Conservation (phyloP, 2,113 vertebrate genomes). For the Peucedramus taeniatus region DNA sequence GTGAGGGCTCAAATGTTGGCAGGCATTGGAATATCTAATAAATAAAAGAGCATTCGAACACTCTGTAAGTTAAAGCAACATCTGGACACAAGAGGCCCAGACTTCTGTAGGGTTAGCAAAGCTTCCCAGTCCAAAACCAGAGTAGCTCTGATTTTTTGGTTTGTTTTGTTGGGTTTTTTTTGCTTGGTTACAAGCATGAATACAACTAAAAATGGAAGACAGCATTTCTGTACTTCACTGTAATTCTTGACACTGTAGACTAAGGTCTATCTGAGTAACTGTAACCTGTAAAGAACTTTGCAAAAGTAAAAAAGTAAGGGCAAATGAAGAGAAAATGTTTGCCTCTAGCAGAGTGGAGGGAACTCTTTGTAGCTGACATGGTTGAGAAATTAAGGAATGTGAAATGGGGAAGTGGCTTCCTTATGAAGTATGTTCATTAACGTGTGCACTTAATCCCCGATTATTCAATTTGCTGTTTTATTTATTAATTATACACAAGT, state of each 20-base stretch:
- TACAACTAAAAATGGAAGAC: neutral
- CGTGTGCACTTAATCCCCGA: neutral
- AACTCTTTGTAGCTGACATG: neutral
- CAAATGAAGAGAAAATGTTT: neutral
- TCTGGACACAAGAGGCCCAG: neutral
- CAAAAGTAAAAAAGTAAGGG: neutral
- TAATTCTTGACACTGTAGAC: neutral
- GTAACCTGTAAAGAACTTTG: neutral
- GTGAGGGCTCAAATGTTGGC: neutral
- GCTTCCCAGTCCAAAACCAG: slow-evolving; percentile 13
- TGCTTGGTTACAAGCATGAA: neutral
- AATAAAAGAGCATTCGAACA: slow-evolving; percentile 1
- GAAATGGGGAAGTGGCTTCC: neutral
- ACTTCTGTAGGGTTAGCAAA: neutral
- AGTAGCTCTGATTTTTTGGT: neutral
- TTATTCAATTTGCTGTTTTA: neutral
- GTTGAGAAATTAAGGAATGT: neutral
- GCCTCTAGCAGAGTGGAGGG: neutral
- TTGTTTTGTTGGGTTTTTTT: neutral
- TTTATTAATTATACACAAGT: neutral
- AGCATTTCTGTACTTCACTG: neutral
- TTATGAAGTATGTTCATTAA: neutral
- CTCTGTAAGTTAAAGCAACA: slow-evolving; percentile 3
- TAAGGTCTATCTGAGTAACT: neutral
- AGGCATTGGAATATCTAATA: neutral